Conservation (phyloP, 2,113 vertebrate species). For the Kryptolebias marmoratus region DNA sequence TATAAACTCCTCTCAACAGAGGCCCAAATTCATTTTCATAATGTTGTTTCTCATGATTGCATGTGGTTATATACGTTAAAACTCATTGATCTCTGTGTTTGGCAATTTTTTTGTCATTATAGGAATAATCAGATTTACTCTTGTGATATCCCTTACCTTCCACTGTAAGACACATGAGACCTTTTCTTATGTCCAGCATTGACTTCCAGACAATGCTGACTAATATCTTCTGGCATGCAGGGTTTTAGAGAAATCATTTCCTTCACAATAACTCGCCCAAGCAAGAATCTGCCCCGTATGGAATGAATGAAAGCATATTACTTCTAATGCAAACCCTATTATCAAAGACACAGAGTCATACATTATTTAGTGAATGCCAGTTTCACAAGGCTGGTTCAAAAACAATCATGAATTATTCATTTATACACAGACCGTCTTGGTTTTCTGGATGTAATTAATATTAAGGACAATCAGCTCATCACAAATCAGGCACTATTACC, state of each 20-base stretch:
- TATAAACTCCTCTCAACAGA: conserved; percentile 35
- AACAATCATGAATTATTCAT: conserved; percentile 81
- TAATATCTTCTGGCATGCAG: conserved; percentile 75
- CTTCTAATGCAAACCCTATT: conserved; percentile 82
- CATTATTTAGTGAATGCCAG: conserved; percentile 79
- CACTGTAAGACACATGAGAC: conserved; percentile 46
- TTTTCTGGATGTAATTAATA: conserved; percentile 62
- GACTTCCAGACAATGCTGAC: conserved; percentile 71
- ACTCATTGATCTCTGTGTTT: conserved; percentile 70
- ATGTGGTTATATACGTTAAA: conserved; percentile 64
- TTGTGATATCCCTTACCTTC: conserved; percentile 69
- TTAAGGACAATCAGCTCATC: conserved; percentile 69
- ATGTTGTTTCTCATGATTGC: conserved; percentile 64
- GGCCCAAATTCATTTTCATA: conserved; percentile 57
- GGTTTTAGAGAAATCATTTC: conserved; percentile 78
- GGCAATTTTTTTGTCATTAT: conserved; percentile 78
- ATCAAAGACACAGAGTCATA: conserved; percentile 80
- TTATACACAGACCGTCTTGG: conserved; percentile 48
- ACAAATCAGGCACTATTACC: conserved; percentile 55
- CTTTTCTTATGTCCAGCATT: conserved; percentile 57
- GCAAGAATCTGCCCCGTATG: conserved; percentile 66
- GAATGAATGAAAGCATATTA: conserved; percentile 71
- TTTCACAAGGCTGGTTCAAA: conserved; percentile 74
- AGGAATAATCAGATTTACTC: conserved; percentile 72
- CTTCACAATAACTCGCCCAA: conserved; percentile 72